Conservation (phyloP, 2,113 vertebrate species). For the Hippocampus mohnikei region DNA sequence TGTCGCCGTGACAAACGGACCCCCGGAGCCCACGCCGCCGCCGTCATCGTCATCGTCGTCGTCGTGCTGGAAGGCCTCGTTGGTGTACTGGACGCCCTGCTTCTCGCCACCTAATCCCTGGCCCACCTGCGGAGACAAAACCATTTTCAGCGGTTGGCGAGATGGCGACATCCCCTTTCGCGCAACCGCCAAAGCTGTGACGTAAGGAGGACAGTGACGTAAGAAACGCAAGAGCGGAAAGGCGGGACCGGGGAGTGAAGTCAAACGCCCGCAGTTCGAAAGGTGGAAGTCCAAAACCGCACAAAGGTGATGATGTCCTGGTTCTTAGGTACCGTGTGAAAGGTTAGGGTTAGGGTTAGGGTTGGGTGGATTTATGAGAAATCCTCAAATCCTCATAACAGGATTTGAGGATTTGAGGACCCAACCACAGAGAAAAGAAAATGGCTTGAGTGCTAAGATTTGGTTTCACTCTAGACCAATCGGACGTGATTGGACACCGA, state of each 20-base stretch:
- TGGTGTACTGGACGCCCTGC: conserved; percentile 64
- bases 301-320: background rate
- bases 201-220: background rate
- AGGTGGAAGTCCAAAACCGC: background rate
- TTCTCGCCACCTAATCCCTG: conserved; percentile 41
- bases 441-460: too few relatives aligned
- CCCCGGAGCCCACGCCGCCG: conserved; percentile 18
- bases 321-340: background rate
- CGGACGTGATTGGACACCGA: background rate
- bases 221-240: background rate
- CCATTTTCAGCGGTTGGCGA: background rate
- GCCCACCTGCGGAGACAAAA: conserved; percentile 47
- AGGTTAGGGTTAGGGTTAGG: too few relatives aligned
- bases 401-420: too few relatives aligned
- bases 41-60: conserved; percentile 50
- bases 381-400: too few relatives aligned
- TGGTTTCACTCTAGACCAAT: background rate
- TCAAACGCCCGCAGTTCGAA: background rate
- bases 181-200: background rate
- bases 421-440: too few relatives aligned
- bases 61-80: conserved; percentile 60
- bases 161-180: background rate
- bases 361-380: too few relatives aligned
- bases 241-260: background rate
- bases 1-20: background rate